Evolutionary conservation across 2,113 vertebrate genomes (phyloP).

Genomic region (Nibea coibor): DNA sequence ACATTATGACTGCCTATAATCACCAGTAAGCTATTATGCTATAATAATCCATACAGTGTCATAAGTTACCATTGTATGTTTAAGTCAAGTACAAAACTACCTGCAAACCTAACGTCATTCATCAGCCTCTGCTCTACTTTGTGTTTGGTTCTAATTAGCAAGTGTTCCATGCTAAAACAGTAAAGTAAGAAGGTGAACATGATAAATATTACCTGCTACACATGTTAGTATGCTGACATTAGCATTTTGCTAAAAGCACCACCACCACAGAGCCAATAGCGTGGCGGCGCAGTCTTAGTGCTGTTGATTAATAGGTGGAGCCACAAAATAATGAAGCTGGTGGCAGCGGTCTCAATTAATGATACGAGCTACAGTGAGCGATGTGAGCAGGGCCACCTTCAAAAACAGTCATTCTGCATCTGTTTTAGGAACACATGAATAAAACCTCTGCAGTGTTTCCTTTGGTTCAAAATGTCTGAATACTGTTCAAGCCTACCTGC

Average conservation of each 20-base stretch:
- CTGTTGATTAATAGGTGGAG: background rate
- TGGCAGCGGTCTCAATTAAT: background rate
- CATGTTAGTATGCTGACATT: background rate
- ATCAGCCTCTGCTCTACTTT: background rate
- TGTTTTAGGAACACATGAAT: background rate
- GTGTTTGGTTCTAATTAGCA: background rate
- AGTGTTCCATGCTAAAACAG: background rate
- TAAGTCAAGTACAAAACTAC: too few relatives aligned
- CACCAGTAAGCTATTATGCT: too few relatives aligned
- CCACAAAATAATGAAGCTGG: background rate
- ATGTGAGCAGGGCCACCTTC: too few relatives aligned
- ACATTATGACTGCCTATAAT: too few relatives aligned
- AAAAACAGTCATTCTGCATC: background rate
- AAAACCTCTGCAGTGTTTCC: too few relatives aligned
- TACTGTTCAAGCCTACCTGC: background rate
- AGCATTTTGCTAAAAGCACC: background rate
- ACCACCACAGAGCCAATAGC: background rate
- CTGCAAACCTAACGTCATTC: too few relatives aligned
- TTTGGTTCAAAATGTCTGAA: background rate
- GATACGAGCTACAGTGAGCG: too few relatives aligned
- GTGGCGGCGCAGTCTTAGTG: too few relatives aligned
- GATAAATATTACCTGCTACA: background rate
- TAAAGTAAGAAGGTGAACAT: background rate
- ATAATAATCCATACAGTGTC: too few relatives aligned
- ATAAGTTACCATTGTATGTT: too few relatives aligned